A percentile compares a stretch with the other conserved stretches of the same genome.
Conservation (phyloP, 35 echinoderm and acorn worm genomes). For the Amphiura filiformis region DNA sequence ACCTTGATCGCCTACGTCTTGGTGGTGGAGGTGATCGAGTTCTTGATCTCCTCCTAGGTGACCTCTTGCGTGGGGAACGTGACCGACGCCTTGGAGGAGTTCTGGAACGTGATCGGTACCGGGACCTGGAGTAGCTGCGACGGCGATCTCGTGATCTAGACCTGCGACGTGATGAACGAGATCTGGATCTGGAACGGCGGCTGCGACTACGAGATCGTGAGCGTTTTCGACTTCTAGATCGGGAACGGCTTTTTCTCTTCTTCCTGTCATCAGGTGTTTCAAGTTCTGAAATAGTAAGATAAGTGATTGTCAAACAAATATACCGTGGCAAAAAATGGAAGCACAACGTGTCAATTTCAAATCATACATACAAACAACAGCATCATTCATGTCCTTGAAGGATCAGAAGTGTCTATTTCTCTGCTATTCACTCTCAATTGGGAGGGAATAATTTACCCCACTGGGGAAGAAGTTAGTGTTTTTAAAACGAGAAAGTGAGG, state of each 20-base stretch:
- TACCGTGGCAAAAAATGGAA: too few relatives aligned
- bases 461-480: too few relatives aligned
- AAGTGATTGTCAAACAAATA: too few relatives aligned
- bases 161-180: constrained; percentile 40
- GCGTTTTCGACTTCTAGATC: constrained; percentile 46
- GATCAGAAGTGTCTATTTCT: too few relatives aligned
- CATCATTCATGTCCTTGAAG: too few relatives aligned
- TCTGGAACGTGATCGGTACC: constrained; percentile 43
- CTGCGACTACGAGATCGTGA: constrained; percentile 62
- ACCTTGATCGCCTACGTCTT: constrained; percentile 62
- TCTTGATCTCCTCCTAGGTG: constrained; percentile 51
- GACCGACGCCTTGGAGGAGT: constrained; percentile 61
- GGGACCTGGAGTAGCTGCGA: neutral
- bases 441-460: too few relatives aligned
- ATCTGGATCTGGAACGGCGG: constrained; percentile 57
- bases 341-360: too few relatives aligned
- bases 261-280: constrained; percentile 46
- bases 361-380: too few relatives aligned
- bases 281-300: neutral
- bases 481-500: too few relatives aligned
- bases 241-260: constrained; percentile 61
- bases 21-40: constrained; percentile 46
- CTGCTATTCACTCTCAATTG: too few relatives aligned
- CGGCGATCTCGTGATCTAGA: constrained; percentile 42
- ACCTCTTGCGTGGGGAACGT: constrained; percentile 42